Evolutionary conservation across 1,140 invertebrate genomes (phyloP).

Genomic region (Cyclina sinensis): DNA sequence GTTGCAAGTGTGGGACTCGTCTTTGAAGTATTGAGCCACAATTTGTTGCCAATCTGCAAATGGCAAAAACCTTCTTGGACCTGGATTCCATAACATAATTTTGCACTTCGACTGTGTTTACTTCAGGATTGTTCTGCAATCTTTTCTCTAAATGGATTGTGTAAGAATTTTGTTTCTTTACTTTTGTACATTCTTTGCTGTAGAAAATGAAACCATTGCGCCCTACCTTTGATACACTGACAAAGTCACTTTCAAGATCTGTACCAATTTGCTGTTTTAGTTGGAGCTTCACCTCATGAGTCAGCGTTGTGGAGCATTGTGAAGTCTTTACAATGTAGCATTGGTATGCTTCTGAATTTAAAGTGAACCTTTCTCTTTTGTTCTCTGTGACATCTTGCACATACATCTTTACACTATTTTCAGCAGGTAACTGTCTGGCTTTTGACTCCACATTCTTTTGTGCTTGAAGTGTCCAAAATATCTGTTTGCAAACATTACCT

Average conservation of each 20-base stretch:
- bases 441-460: constrained; percentile 16
- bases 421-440: not conserved
- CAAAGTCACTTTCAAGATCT: constrained; percentile 4
- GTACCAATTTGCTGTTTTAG: not conserved
- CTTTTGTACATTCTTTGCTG: constrained; percentile 42
- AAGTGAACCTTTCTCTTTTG: constrained; percentile 9
- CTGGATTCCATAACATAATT: not conserved
- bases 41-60: not conserved
- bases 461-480: constrained; percentile 7
- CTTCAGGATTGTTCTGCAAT: not conserved
- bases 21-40: not conserved
- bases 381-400: not conserved
- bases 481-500: constrained; percentile 63
- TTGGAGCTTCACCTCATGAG: not conserved
- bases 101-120: not conserved
- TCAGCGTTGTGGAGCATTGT: not conserved
- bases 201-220: constrained; percentile 58
- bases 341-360: not conserved
- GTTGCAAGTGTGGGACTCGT: not conserved
- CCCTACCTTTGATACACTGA: constrained; percentile 17
- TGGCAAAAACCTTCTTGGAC: not conserved
- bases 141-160: not conserved
- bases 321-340: not conserved
- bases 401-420: not conserved
- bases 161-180: constrained; percentile 63